Evolutionary conservation across 2,113 vertebrate genomes (phyloP).

Genomic region (Ochotona princeps): DNA sequence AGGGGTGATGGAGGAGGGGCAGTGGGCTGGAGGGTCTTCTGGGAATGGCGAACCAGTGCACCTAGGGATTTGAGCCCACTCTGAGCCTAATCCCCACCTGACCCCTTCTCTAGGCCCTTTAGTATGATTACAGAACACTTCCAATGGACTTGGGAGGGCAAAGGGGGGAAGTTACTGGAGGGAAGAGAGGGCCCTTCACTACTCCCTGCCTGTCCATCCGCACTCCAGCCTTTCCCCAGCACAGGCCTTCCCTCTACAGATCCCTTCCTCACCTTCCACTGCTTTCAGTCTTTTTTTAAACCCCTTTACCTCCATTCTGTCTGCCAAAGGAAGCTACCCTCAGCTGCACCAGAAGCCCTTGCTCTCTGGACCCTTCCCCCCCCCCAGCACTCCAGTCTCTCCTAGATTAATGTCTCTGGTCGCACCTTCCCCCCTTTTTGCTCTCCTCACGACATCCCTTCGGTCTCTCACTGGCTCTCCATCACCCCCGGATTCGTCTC

Average conservation of each 20-base stretch:
- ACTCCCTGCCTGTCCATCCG: no score
- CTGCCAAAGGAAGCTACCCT: background rate
- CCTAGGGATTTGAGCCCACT: background rate
- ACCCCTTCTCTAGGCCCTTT: background rate
- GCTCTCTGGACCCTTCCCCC: background rate
- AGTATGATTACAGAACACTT: background rate
- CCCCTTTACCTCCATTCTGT: background rate
- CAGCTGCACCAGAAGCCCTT: background rate
- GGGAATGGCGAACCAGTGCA: background rate
- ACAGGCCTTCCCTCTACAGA: background rate
- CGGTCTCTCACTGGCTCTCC: background rate
- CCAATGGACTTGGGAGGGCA: background rate
- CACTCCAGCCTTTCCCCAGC: no score
- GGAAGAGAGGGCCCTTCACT: no score
- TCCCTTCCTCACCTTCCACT: background rate
- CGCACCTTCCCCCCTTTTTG: background rate
- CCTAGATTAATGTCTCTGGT: background rate
- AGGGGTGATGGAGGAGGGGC: background rate
- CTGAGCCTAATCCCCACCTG: background rate
- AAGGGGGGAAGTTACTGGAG: background rate
- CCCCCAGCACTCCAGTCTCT: background rate
- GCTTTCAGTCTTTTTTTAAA: background rate
- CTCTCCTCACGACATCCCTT: constrained; percentile 7
- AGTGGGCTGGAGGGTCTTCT: background rate
- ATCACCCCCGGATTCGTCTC: background rate